Evolutionary conservation across 2,888 invertebrate species (phyloP).

Genomic region (Digitonthophagus gazella): DNA sequence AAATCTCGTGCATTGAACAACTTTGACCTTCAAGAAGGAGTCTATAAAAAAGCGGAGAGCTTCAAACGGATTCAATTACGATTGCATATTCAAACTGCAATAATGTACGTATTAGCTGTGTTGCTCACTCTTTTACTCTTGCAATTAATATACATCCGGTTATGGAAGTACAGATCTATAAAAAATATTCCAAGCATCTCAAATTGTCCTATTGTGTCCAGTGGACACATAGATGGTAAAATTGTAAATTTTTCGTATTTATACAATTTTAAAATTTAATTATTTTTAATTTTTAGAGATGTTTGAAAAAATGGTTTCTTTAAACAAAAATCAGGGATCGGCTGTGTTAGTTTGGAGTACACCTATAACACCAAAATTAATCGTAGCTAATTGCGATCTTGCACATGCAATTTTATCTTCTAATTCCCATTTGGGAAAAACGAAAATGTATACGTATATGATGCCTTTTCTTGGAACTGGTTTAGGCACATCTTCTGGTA

Average conservation of each 20-base stretch:
- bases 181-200: neutral
- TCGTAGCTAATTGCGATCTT: constrained; percentile 1
- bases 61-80: neutral
- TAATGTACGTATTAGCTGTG: neutral
- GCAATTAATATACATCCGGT: constrained; percentile 4
- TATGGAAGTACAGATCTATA: constrained; percentile 4
- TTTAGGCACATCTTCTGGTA: neutral
- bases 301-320: constrained; percentile 5
- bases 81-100: neutral
- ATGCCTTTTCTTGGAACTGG: constrained; percentile 6
- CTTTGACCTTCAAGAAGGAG: neutral
- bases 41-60: neutral
- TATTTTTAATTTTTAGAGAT: constrained; percentile 4
- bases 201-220: neutral
- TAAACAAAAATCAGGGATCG: constrained; percentile 5
- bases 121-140: neutral
- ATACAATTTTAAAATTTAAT: neutral
- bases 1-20: neutral
- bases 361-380: constrained; percentile 5
- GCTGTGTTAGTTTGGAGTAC: neutral
- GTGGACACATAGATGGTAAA: constrained; percentile 6
- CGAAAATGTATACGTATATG: neutral
- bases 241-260: neutral
- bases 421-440: constrained; percentile 1
- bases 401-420: constrained; percentile 1